Evolutionary conservation across 2,888 invertebrate genomes (phyloP).

Genomic region (Lacanobia wlatinum): DNA sequence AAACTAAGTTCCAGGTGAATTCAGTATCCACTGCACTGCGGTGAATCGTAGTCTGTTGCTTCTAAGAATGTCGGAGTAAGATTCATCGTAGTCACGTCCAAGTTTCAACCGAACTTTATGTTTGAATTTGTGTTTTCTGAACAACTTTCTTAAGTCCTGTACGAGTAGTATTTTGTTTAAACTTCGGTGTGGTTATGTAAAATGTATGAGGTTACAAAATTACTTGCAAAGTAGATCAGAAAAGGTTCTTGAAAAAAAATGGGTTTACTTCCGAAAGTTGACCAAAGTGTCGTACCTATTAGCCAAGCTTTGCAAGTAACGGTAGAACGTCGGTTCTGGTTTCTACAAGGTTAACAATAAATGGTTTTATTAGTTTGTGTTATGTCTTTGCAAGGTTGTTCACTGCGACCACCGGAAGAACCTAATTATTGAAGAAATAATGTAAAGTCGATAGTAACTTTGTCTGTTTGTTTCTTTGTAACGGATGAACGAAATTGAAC

Average conservation of each 20-base stretch:
- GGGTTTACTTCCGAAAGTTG: slow-evolving; percentile 1
- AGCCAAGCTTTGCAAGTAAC: not conserved
- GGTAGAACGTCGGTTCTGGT: not conserved
- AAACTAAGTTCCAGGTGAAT: slow-evolving; percentile 39
- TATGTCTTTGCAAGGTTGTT: not conserved
- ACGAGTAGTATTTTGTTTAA: slow-evolving; percentile 29
- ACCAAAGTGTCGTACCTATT: not conserved
- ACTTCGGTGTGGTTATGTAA: slow-evolving; percentile 7
- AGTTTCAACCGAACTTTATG: slow-evolving; percentile 28
- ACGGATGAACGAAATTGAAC: too few relatives aligned
- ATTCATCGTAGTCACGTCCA: slow-evolving; percentile 31
- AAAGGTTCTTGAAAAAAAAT: not conserved
- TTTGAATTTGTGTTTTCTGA: slow-evolving; percentile 30
- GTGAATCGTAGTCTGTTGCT: slow-evolving; percentile 16
- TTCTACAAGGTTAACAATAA: not conserved
- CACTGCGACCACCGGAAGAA: too few relatives aligned
- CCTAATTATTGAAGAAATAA: too few relatives aligned
- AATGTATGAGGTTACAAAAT: slow-evolving; percentile 4
- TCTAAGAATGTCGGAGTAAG: slow-evolving; percentile 25
- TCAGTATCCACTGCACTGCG: slow-evolving; percentile 39
- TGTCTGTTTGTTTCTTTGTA: too few relatives aligned
- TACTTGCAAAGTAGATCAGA: not conserved
- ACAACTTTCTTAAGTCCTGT: slow-evolving; percentile 14
- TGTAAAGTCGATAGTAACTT: too few relatives aligned
- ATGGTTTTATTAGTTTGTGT: not conserved